A percentile compares a stretch with the other conserved stretches of the same genome.
Conservation (phyloP, 1,140 invertebrate species). For the Eriosoma lanigerum region DNA sequence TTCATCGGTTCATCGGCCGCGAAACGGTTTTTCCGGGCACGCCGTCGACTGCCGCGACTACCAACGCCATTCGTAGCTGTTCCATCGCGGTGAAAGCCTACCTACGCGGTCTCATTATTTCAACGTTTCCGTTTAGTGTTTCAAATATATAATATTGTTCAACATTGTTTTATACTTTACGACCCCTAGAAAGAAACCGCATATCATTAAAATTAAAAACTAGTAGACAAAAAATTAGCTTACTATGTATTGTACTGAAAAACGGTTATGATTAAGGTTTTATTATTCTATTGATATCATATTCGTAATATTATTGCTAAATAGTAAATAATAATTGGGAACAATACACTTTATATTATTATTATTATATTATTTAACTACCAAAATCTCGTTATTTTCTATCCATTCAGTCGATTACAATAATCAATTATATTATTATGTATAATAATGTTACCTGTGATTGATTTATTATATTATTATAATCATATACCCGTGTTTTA, state of each 20-base stretch:
- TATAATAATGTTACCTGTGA: no score
- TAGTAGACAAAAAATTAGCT: neutral
- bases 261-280: no score
- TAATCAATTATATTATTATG: no score
- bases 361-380: no score
- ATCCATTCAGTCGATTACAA: no score
- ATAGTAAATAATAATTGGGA: no score
- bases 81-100: neutral
- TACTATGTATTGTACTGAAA: neutral
- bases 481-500: no score
- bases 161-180: neutral
- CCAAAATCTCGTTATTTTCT: no score
- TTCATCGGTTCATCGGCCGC: slow-evolving; percentile 30
- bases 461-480: no score
- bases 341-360: no score
- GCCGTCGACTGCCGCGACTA: neutral
- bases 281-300: neutral
- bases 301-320: neutral
- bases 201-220: slow-evolving; percentile 29
- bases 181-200: neutral
- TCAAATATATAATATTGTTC: neutral
- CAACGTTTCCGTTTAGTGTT: neutral
- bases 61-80: neutral
- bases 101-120: slow-evolving; percentile 27
- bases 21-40: neutral